Percentiles rank a stretch among this genome's conserved stretches.
phyloP scores from a whole-genome alignment of 2,888 invertebrate species.

The Macrophya alboannulata region DNA sequence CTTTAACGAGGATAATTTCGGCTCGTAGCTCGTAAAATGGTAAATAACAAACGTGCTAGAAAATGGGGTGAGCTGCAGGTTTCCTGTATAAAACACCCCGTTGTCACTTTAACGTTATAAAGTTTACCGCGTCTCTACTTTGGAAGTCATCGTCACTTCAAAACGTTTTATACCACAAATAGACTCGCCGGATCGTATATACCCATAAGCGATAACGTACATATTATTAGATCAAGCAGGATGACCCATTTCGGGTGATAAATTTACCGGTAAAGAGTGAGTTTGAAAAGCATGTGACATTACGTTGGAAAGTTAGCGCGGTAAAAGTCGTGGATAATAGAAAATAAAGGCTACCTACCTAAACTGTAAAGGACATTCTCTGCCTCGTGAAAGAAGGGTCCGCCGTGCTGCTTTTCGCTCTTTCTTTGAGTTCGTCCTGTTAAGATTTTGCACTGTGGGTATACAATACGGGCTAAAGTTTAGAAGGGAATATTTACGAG shows the following conservation, averaged over 20 bases:
- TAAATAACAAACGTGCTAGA: conserved; percentile 23
- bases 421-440: conserved; percentile 39
- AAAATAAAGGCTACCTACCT: conserved; percentile 36
- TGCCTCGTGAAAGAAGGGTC: conserved; percentile 18
- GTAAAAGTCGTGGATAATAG: conserved; percentile 44
- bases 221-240: not conserved
- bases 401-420: not conserved
- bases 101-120: conserved; percentile 21
- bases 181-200: not conserved
- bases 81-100: not conserved
- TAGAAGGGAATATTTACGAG: conserved; percentile 43
- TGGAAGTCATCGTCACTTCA: conserved; percentile 17
- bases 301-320: not conserved
- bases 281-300: conserved; percentile 18
- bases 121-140: conserved; percentile 36
- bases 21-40: conserved; percentile 19
- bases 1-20: conserved; percentile 38
- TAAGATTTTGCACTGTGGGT: conserved; percentile 30
- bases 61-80: not conserved
- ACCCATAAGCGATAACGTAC: not conserved
- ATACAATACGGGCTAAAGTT: conserved; percentile 38
- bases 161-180: not conserved
- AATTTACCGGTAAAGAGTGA: not conserved
- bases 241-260: conserved; percentile 12
- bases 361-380: conserved; percentile 50